phyloP scores from a whole-genome alignment of 2,113 vertebrate species.

The Phalacrocorax pelagicus region DNA sequence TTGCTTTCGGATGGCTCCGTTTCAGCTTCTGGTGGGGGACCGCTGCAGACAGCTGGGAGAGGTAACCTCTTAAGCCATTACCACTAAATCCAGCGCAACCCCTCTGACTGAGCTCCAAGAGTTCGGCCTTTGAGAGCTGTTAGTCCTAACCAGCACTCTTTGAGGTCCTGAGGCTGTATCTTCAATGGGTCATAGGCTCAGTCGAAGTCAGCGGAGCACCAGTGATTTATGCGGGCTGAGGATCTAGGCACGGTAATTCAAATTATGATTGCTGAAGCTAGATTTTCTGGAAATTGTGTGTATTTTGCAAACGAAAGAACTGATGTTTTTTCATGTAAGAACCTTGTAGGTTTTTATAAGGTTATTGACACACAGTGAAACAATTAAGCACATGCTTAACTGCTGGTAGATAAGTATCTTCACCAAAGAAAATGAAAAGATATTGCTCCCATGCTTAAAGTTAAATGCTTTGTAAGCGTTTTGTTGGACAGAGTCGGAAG shows the following conservation, averaged over 20 bases:
- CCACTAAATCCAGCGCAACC: not conserved
- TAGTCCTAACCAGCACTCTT: not conserved
- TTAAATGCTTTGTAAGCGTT: not conserved
- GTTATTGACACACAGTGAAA: not conserved
- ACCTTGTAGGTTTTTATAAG: not conserved
- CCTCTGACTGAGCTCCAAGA: constrained; percentile 16
- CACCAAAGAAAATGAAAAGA: not conserved
- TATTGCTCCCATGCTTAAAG: not conserved
- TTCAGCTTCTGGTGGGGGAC: constrained; percentile 33
- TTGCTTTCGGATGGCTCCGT: constrained; percentile 16
- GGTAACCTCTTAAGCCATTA: constrained; percentile 8
- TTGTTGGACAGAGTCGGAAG: not conserved
- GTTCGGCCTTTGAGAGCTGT: not conserved
- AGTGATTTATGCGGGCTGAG: not conserved
- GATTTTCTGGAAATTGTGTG: not conserved
- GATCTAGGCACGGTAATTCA: not conserved
- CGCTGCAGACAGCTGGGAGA: constrained; percentile 40
- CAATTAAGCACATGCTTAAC: not conserved
- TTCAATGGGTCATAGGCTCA: not conserved
- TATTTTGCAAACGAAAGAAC: not conserved
- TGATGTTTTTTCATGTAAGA: not conserved
- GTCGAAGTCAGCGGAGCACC: not conserved
- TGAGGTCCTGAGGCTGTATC: not conserved
- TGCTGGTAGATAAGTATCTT: not conserved
- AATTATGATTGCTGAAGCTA: not conserved